Evolutionary conservation across 2,888 invertebrate genomes (phyloP).

Genomic region (Rotaria sp.): DNA sequence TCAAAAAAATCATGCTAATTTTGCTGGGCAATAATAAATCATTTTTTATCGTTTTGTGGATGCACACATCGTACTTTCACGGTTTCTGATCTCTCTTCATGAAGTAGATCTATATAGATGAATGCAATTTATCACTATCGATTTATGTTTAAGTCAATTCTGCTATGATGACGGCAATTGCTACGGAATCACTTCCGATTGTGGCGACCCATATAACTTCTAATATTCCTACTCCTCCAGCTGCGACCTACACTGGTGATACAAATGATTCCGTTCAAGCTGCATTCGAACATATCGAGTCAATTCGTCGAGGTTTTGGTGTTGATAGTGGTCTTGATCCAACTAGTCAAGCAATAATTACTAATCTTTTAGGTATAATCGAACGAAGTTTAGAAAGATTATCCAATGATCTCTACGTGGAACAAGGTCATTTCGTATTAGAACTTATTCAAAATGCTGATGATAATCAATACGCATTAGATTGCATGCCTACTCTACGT

Average conservation of each 20-base stretch:
- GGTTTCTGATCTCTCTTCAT: no score
- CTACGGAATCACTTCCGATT: not conserved
- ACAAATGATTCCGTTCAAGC: not conserved
- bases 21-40: no score
- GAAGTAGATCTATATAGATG: no score
- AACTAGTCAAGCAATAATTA: not conserved
- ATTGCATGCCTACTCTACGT: slow-evolving; percentile 45
- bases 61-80: no score
- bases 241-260: not conserved
- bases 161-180: not conserved
- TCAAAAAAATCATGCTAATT: no score
- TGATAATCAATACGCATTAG: slow-evolving; percentile 52
- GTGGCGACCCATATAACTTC: not conserved
- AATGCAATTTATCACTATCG: no score
- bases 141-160: not conserved
- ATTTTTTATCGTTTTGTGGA: no score
- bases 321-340: not conserved
- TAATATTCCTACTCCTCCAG: not conserved
- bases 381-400: slow-evolving; percentile 50
- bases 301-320: slow-evolving; percentile 48
- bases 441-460: slow-evolving; percentile 56
- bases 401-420: slow-evolving; percentile 48
- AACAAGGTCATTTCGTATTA: slow-evolving; percentile 54
- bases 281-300: slow-evolving; percentile 44
- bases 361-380: slow-evolving; percentile 41